Conservation (phyloP, 1,140 invertebrate genomes). For the Bombus huntii region DNA sequence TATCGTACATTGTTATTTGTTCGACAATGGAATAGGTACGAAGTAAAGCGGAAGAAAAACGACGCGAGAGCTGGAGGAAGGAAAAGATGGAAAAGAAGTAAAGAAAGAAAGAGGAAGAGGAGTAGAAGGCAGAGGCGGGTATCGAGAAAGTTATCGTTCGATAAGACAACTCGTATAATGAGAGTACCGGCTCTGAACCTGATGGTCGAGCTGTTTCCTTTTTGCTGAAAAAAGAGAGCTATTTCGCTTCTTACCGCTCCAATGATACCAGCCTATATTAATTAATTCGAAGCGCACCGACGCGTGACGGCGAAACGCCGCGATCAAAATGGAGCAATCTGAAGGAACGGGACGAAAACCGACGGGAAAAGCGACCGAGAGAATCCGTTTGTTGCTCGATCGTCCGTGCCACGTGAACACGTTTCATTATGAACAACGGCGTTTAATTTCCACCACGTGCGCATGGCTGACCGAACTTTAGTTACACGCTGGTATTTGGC, state of each 20-base stretch:
- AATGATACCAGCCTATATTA: constrained; percentile 40
- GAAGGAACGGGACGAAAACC: constrained; percentile 16
- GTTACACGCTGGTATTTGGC: not conserved
- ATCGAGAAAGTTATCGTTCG: constrained; percentile 51
- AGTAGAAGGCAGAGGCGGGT: not conserved
- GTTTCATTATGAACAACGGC: not conserved
- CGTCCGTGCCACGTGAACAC: not conserved
- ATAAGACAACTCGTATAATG: constrained; percentile 39
- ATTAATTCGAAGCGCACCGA: constrained; percentile 45
- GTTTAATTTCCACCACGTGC: not conserved
- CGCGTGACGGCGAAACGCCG: constrained; percentile 34
- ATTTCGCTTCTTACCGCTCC: constrained; percentile 12
- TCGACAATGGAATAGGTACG: not conserved
- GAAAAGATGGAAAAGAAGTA: not conserved
- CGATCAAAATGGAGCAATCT: constrained; percentile 27
- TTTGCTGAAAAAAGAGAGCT: constrained; percentile 19
- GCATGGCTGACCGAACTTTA: not conserved
- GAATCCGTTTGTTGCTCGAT: constrained; percentile 4
- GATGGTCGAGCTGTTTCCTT: not conserved
- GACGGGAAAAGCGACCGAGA: not conserved
- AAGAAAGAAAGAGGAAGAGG: not conserved
- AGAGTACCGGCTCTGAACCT: constrained; percentile 4
- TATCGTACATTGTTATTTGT: not conserved
- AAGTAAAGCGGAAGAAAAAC: constrained; percentile 10
- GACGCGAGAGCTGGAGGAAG: not conserved